A percentile compares a stretch with the other conserved stretches of the same genome.
Conservation (phyloP, 1,140 invertebrate genomes). For the Colletes gigas region DNA sequence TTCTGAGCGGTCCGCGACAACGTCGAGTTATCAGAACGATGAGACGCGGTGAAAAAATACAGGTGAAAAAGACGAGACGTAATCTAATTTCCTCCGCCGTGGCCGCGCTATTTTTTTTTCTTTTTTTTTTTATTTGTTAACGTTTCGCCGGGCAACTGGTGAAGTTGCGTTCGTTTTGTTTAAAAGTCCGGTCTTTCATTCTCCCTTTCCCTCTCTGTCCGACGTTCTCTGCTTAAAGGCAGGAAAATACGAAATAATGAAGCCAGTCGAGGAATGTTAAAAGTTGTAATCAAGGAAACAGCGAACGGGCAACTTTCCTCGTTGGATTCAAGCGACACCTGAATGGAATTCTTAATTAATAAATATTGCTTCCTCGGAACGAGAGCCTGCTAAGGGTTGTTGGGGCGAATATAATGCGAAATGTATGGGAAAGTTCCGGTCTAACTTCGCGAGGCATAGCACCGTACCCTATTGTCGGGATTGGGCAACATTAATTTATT, state of each 20-base stretch:
- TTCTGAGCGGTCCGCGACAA: not conserved
- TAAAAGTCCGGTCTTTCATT: not conserved
- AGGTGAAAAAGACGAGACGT: not conserved
- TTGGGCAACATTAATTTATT: no score
- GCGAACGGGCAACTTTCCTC: not conserved
- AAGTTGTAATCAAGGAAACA: conserved; percentile 24
- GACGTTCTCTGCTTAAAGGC: not conserved
- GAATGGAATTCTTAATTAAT: not conserved
- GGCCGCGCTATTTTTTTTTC: no score
- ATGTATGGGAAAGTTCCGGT: no score
- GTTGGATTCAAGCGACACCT: not conserved
- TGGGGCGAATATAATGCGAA: no score
- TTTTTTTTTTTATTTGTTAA: no score
- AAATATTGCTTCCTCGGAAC: not conserved
- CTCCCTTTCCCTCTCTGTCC: not conserved
- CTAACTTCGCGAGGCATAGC: no score
- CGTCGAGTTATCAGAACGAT: conserved; percentile 5
- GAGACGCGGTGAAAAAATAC: not conserved
- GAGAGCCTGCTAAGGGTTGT: no score
- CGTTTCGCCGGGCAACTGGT: not conserved
- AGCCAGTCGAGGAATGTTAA: conserved; percentile 7
- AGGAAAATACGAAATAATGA: not conserved
- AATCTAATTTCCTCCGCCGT: not conserved
- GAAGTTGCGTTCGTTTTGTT: not conserved
- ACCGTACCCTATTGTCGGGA: no score